Evolutionary conservation across 2,888 invertebrate genomes (phyloP).

Genomic region (Fragum sueziense): DNA sequence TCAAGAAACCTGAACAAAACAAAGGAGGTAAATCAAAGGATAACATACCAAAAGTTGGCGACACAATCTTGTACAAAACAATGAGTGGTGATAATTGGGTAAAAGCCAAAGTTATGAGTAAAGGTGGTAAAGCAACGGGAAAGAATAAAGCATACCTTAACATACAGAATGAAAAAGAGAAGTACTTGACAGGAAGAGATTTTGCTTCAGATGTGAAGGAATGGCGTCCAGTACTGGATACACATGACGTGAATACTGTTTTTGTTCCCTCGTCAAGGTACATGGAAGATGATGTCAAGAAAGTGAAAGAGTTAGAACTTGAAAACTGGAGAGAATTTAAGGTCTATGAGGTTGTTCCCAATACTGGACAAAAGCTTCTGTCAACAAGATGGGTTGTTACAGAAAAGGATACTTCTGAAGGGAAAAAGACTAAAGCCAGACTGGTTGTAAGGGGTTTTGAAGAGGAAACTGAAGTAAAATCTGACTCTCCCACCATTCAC

Average conservation of each 20-base stretch:
- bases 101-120: conserved; percentile 33
- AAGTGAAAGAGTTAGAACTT: conserved; percentile 41
- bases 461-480: conserved; percentile 40
- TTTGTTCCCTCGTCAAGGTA: conserved; percentile 27
- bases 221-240: conserved; percentile 19
- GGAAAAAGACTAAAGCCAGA: conserved; percentile 30
- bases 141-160: conserved; percentile 49
- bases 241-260: conserved; percentile 24
- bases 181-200: conserved; percentile 21
- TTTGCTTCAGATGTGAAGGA: conserved; percentile 39
- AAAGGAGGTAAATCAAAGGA: neutral
- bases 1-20: neutral
- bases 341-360: conserved; percentile 26
- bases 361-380: conserved; percentile 41
- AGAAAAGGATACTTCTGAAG: conserved; percentile 28
- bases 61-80: conserved; percentile 10
- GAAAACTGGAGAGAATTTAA: conserved; percentile 37
- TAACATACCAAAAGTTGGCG: conserved; percentile 29
- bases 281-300: conserved; percentile 29
- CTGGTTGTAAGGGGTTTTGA: conserved; percentile 48
- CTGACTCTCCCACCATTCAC: conserved; percentile 44
- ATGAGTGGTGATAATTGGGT: conserved; percentile 20
- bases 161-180: conserved; percentile 26
- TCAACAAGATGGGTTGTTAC: conserved; percentile 48
- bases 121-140: conserved; percentile 45